Percentiles rank a stretch among this genome's conserved stretches.
Evolutionary conservation across 2,888 invertebrate genomes (phyloP).

Genomic region (Corythucha ciliata): DNA sequence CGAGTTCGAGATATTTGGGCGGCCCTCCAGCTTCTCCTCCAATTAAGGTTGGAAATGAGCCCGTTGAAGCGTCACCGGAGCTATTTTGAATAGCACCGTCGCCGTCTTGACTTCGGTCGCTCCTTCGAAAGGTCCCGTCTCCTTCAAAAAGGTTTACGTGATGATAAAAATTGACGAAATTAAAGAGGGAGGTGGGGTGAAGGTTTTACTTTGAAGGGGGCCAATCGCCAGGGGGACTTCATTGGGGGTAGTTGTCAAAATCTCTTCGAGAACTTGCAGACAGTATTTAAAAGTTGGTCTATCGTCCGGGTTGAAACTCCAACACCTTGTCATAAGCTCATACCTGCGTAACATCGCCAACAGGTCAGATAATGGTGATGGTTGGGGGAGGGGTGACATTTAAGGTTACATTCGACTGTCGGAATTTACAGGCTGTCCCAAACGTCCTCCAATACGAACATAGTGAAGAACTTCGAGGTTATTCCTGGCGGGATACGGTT

Average conservation of each 20-base stretch:
- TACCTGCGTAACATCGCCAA: slow-evolving; percentile 56
- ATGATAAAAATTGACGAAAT: neutral
- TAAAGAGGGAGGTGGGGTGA: slow-evolving; percentile 1
- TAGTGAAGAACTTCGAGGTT: slow-evolving; percentile 87
- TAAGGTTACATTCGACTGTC: slow-evolving; percentile 15
- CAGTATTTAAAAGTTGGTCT: slow-evolving; percentile 82
- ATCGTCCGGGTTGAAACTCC: slow-evolving; percentile 72
- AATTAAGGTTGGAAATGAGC: neutral
- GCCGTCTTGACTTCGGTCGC: too few species aligned
- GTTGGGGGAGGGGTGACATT: neutral
- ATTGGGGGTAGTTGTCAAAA: slow-evolving; percentile 36
- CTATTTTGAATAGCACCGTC: too few species aligned
- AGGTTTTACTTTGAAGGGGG: slow-evolving; percentile 17
- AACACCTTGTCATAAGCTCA: slow-evolving; percentile 76
- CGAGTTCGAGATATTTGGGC: slow-evolving; percentile 58
- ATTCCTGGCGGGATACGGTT: slow-evolving; percentile 88
- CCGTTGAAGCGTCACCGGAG: too few species aligned
- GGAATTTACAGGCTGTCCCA: slow-evolving; percentile 54
- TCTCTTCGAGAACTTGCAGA: slow-evolving; percentile 51
- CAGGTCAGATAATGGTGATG: neutral
- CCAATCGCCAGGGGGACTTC: slow-evolving; percentile 18
- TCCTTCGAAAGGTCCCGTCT: too few species aligned
- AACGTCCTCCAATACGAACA: slow-evolving; percentile 75
- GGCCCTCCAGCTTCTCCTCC: too few species aligned
- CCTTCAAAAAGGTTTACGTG: too few species aligned